Evolutionary conservation across 2,113 vertebrate species (phyloP).

Genomic region (Xenopus borealis): DNA sequence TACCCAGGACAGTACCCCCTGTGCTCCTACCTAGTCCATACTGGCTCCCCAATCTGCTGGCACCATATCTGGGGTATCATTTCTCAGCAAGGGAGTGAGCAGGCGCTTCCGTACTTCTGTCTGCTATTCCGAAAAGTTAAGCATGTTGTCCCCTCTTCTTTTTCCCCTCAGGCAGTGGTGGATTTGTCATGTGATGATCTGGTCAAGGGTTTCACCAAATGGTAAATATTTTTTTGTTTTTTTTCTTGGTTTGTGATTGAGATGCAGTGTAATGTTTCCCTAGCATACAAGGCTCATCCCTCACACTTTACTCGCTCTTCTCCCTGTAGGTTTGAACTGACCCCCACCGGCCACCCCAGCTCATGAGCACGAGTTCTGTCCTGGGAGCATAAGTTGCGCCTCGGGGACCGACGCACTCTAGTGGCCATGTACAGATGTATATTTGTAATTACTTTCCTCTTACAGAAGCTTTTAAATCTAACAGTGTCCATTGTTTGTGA

Average conservation of each 20-base stretch:
- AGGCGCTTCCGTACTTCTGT: no score
- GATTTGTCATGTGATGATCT: constrained; percentile 82
- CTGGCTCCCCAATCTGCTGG: no score
- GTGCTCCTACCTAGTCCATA: no score
- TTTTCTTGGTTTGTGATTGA: no score
- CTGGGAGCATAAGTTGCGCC: background rate
- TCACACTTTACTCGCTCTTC: constrained; percentile 14
- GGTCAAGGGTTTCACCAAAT: constrained; percentile 74
- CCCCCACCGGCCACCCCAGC: constrained; percentile 57
- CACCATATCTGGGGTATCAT: no score
- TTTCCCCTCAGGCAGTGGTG: constrained; percentile 70
- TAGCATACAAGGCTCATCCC: no score
- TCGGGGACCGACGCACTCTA: background rate
- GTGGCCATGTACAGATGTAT: constrained; percentile 51
- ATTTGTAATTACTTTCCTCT: constrained; percentile 48
- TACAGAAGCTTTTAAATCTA: no score
- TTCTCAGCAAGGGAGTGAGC: no score
- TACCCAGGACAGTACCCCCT: no score
- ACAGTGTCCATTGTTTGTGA: no score
- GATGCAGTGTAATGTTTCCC: no score
- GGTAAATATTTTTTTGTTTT: constrained; percentile 60
- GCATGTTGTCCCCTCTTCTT: background rate
- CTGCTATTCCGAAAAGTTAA: no score
- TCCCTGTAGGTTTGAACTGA: constrained; percentile 70
- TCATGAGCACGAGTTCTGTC: constrained; percentile 48